Base-by-base conservation (phyloP, 2,113 vertebrate genomes). In the Paramormyrops kingsleyae region DNA sequence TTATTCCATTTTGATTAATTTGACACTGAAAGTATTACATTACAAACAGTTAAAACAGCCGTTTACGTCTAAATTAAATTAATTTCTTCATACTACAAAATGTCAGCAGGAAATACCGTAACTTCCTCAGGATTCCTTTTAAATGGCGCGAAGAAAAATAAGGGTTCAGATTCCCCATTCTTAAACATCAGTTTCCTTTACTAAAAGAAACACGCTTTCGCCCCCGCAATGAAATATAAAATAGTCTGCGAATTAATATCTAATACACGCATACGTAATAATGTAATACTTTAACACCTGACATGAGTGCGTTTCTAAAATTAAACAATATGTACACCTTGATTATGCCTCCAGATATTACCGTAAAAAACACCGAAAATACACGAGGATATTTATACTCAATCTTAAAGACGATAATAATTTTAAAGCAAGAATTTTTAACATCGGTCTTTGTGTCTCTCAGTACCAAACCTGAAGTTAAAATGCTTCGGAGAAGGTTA, bases 41-140 rank as follows among this genome's bases (percentile, higher is more conserved):
- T 80, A 80, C 74, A 39, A 84, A 47, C 83, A n/a, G 83, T 46
- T n/a, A 84, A 44, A 47, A 84, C 44, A 47, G 9, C 24, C 21
- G 39, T 44, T 84, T n/a, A 84, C 15, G 24, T n/a, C 83, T 84
- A 24, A 84, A 47, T 84, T 15, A 80, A 80, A 84, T 84, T 46
- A 24, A 46, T 44, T 47, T 84, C 83, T 46, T 84, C 47, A 46
- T 84, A 42, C 17, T n/a, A 47, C 24, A 84, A 84, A 84, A 84
- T 39, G 83, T 84, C 83, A 47, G 83, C 83, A 84, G 83, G 83
- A 84, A 84, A 84, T 84, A 42, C 83, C 83, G 83, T 47, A 44
- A 84, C 83, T 84, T 84, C 83, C 42, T 84, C 44, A n/a, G 44
- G 83, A 44, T 47, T 84, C 83, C 19, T 47, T 84, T 84, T 84